A percentile compares a stretch with the other conserved stretches of the same genome.
Conservation (phyloP, 2,888 invertebrate species). For the Crossocerus cetratus region DNA sequence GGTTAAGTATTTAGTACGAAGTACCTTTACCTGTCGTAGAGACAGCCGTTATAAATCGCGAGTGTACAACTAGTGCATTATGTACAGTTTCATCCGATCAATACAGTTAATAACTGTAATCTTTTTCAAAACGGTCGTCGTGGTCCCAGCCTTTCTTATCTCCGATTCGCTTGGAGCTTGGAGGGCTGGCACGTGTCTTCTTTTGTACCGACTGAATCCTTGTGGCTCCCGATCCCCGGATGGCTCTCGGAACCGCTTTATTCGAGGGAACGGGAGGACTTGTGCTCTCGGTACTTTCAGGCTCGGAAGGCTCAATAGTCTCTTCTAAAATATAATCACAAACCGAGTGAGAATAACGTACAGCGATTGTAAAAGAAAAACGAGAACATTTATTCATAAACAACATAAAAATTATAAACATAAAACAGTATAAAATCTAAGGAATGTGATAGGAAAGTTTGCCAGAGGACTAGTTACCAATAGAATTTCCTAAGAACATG, state of each 20-base stretch:
- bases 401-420: not conserved
- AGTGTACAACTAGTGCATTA: no score
- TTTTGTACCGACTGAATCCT: conserved; percentile 47
- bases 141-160: conserved; percentile 62
- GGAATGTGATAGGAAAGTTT: not conserved
- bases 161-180: conserved; percentile 51
- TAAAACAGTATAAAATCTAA: not conserved
- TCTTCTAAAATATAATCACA: conserved; percentile 4
- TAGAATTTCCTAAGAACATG: not conserved
- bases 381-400: not conserved
- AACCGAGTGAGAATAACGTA: not conserved
- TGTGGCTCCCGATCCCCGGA: conserved; percentile 65
- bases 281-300: not conserved
- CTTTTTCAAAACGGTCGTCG: conserved; percentile 64
- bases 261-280: not conserved
- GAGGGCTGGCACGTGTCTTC: conserved; percentile 24
- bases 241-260: conserved; percentile 57
- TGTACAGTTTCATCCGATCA: not conserved
- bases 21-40: no score
- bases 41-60: no score
- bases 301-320: not conserved
- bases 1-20: no score
- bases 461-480: conserved; percentile 1
- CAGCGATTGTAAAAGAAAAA: not conserved
- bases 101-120: conserved; percentile 59